These are phyloP conservation scores for Drosophila parabipectinata DNA, from an alignment of 1,140 invertebrate species.

Conservation along the genomic window DNA sequence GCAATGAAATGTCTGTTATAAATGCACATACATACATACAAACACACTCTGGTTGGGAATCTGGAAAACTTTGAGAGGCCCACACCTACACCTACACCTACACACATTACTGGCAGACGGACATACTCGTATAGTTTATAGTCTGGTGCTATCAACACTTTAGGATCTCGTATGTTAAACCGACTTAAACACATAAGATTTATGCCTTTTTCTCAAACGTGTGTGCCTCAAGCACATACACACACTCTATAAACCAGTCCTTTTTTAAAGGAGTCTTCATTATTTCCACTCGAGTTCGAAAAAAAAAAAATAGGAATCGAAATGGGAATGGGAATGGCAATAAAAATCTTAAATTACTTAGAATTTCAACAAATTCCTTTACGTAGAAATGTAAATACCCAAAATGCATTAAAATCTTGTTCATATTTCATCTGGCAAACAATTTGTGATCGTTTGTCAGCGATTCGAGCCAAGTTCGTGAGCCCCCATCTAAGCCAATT, in stretches of 20 bases:
- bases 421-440: not conserved
- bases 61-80: conserved; percentile 31
- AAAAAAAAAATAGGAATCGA: conserved; percentile 29
- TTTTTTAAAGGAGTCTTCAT: conserved; percentile 38
- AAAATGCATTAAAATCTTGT: too few species aligned
- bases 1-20: conserved; percentile 69
- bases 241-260: not conserved
- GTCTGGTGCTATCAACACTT: conserved; percentile 67
- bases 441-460: conserved; percentile 22
- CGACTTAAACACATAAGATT: conserved; percentile 68
- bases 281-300: conserved; percentile 53
- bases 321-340: conserved; percentile 4
- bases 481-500: conserved; percentile 22
- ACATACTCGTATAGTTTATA: conserved; percentile 57
- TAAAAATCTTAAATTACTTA: conserved; percentile 21
- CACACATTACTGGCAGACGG: conserved; percentile 16
- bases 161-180: conserved; percentile 68
- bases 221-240: conserved; percentile 17
- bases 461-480: conserved; percentile 22
- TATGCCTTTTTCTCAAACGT: conserved; percentile 60
- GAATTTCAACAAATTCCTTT: conserved; percentile 8
- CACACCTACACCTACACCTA: conserved; percentile 4
- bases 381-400: too few species aligned
- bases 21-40: conserved; percentile 39
- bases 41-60: not conserved